Conservation (phyloP, 1,140 invertebrate genomes). For the Hylyphantes graminicola region DNA sequence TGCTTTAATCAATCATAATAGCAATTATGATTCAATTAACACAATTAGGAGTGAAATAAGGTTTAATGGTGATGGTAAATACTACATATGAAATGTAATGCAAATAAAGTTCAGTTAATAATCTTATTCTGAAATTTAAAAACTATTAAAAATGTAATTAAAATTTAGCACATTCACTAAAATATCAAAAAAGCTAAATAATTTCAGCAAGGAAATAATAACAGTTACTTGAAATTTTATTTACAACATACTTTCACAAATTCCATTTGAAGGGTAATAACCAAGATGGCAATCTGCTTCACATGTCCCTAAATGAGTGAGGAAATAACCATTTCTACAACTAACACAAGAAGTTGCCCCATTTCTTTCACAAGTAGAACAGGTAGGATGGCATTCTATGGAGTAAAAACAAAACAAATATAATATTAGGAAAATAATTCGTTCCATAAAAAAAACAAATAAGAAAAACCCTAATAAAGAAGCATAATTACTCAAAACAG, state of each 20-base stretch:
- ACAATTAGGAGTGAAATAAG: too few relatives aligned
- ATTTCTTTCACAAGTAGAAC: constrained; percentile 48
- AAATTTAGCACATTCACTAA: too few relatives aligned
- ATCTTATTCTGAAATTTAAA: too few relatives aligned
- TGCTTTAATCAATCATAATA: too few relatives aligned
- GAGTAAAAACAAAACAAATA: not conserved
- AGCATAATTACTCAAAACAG: not conserved
- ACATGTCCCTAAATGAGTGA: constrained; percentile 48
- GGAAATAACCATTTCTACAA: constrained; percentile 28
- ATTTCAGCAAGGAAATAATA: too few relatives aligned
- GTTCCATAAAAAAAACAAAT: not conserved
- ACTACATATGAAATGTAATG: too few relatives aligned
- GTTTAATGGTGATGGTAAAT: too few relatives aligned
- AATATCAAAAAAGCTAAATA: too few relatives aligned
- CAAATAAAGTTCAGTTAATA: too few relatives aligned
- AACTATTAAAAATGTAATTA: too few relatives aligned
- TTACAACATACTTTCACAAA: constrained; percentile 29
- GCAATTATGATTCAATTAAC: too few relatives aligned
- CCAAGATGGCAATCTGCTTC: constrained; percentile 28
- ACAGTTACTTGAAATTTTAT: too few relatives aligned
- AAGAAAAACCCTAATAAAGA: not conserved
- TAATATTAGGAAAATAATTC: not conserved
- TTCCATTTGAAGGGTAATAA: constrained; percentile 35
- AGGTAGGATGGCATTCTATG: constrained; percentile 33
- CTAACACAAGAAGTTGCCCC: constrained; percentile 37